These are phyloP conservation scores for Thamnophis sirtalis DNA, from an alignment of 2,113 vertebrate genomes.

Conservation along the genomic window DNA sequence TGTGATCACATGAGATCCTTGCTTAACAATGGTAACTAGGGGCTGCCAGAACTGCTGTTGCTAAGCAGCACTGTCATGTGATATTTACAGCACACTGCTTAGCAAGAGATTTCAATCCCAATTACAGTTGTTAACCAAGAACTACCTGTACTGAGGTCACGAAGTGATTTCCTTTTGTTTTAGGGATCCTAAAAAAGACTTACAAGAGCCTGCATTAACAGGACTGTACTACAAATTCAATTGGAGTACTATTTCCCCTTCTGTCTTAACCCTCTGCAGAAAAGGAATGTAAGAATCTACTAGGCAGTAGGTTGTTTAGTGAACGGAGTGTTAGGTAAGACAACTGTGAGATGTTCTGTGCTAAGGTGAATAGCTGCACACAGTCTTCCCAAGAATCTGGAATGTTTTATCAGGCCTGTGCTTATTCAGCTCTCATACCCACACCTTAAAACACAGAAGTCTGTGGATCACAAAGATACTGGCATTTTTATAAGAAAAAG, in stretches of 20 bases:
- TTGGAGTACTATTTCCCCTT: not conserved
- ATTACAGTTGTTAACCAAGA: not conserved
- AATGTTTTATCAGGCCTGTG: not conserved
- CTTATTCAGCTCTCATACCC: not conserved
- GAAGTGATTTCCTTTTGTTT: not conserved
- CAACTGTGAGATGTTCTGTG: not conserved
- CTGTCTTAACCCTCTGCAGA: not conserved
- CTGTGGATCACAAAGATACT: not conserved
- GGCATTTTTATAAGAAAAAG: not conserved
- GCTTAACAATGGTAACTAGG: not conserved
- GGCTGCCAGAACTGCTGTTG: not conserved
- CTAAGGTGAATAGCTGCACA: not conserved
- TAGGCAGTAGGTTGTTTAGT: not conserved
- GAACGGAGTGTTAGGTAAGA: not conserved
- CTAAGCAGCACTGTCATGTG: not conserved
- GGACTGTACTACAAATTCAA: not conserved
- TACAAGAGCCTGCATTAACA: not conserved
- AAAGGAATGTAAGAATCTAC: not conserved
- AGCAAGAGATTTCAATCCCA: not conserved
- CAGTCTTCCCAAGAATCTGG: not conserved
- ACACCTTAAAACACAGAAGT: not conserved
- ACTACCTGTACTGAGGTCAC: not conserved
- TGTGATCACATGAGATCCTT: not conserved
- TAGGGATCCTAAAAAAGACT: not conserved
- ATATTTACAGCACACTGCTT: not conserved